Base-by-base conservation (phyloP, 2,113 vertebrate genomes). In the Probosciger aterrimus region DNA sequence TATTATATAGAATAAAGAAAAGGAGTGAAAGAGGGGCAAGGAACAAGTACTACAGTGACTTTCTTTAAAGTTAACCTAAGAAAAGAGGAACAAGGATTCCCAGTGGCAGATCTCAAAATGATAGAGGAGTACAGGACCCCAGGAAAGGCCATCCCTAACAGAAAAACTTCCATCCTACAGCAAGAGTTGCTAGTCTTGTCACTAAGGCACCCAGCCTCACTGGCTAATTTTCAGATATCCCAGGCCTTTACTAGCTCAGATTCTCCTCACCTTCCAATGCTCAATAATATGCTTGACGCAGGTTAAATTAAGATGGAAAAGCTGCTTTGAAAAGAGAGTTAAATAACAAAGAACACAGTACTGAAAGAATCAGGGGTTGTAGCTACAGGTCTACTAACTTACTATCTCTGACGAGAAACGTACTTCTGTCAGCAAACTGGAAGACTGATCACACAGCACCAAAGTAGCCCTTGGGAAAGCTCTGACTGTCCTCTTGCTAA, bases 331-430 rank as follows among this genome's bases (percentile, higher is more conserved):
- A 87, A 87, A 63, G 2, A 71, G n/a, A 49, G 53, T 33, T 62
- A 43, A 63, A 18, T 11, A 83, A 69, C 11, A 71, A 7, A 94
- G 16, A 43, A 43, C 19, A 75, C 4, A 74, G 13, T 14, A 31
- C 14, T 80, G 49, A 73, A 65, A 43, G 39, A 82, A 53, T 27
- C 16, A 31, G 14, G n/a, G 8, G 2, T 15, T 69, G 44, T 18
- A 67, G 33, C 80, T 93, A 75, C 30, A 92, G 73, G 39, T 31
- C 83, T 95, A n/a, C 80, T 90, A 94, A 93, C 86, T 92, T 96
- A 91, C 89, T 95, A 81, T 25, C 86, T 67, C 69, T 27, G 39
- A 86, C 8, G 47, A 80, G 50, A 92, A 88, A 94, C 0, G 0
- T 27, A 75, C 43, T 84, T 88, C 69, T 55, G 64, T 31, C 69